phyloP scores from a whole-genome alignment of 2,797 vertebrate species.

The Oceanodroma leucorhoa region DNA sequence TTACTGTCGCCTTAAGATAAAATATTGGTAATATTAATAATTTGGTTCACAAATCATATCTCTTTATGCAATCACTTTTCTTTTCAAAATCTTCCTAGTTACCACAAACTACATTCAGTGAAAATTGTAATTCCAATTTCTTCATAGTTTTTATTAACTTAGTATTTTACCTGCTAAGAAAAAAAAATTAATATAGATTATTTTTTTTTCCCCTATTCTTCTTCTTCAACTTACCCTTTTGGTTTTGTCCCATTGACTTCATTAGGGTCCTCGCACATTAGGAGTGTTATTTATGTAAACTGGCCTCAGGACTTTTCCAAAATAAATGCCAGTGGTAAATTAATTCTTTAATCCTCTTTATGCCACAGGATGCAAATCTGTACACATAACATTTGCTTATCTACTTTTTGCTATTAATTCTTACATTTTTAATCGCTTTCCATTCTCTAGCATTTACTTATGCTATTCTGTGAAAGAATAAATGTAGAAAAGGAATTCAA shows the following conservation, averaged over 20 bases:
- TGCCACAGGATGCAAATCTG: not conserved
- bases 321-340: not conserved
- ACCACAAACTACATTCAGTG: not conserved
- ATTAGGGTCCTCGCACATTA: not conserved
- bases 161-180: not conserved
- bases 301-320: not conserved
- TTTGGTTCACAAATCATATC: not conserved
- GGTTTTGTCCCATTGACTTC: not conserved
- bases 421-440: not conserved
- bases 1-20: not conserved
- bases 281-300: not conserved
- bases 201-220: not conserved
- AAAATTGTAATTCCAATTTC: not conserved
- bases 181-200: not conserved
- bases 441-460: not conserved
- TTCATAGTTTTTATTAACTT: not conserved
- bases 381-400: not conserved
- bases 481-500: not conserved
- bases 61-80: not conserved
- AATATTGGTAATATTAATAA: not conserved
- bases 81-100: not conserved
- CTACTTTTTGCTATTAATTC: not conserved
- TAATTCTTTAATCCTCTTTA: slow-evolving; percentile 30
- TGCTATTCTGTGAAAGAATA: not conserved
- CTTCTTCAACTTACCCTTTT: not conserved